A percentile compares a stretch with the other conserved stretches of the same genome.
These are phyloP conservation scores for Thunnus thynnus DNA, from an alignment of 2,113 vertebrate species.

Conservation along the genomic window DNA sequence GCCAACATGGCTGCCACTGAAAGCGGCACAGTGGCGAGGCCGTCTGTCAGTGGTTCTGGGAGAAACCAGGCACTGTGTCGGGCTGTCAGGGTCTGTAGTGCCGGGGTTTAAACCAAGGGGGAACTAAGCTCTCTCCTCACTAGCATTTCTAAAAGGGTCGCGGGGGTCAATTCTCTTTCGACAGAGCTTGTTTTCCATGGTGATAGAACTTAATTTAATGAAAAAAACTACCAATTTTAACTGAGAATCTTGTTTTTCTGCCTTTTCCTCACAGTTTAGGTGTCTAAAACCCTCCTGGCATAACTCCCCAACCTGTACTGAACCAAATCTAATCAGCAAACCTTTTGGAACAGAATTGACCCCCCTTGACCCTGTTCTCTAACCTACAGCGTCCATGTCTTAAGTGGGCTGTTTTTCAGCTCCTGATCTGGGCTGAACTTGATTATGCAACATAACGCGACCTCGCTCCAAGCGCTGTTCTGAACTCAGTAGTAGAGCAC, in stretches of 20 bases:
- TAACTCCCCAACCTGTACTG: neutral
- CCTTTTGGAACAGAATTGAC: constrained; percentile 18
- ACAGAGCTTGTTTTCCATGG: neutral
- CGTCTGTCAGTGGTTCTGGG: constrained; percentile 67
- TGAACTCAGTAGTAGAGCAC: constrained; percentile 31
- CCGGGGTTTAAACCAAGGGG: constrained; percentile 46
- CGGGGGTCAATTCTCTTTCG: constrained; percentile 20
- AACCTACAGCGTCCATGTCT: constrained; percentile 58
- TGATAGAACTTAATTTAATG: neutral
- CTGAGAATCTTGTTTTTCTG: neutral
- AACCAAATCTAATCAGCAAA: neutral
- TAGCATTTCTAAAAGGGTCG: constrained; percentile 50
- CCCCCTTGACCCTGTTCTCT: constrained; percentile 22
- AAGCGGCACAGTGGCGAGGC: neutral
- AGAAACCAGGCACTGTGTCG: constrained; percentile 67
- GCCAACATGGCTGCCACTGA: constrained; percentile 18
- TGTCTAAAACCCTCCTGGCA: neutral
- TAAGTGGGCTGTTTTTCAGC: constrained; percentile 59
- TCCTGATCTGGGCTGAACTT: constrained; percentile 67
- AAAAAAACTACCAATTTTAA: neutral
- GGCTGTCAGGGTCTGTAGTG: constrained; percentile 60
- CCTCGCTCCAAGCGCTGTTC: constrained; percentile 59
- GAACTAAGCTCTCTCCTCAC: constrained; percentile 52
- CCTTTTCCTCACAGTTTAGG: neutral
- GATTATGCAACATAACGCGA: constrained; percentile 81